Evolutionary conservation across 2,113 vertebrate genomes (phyloP).

Genomic region (Marcusenius ussheri): DNA sequence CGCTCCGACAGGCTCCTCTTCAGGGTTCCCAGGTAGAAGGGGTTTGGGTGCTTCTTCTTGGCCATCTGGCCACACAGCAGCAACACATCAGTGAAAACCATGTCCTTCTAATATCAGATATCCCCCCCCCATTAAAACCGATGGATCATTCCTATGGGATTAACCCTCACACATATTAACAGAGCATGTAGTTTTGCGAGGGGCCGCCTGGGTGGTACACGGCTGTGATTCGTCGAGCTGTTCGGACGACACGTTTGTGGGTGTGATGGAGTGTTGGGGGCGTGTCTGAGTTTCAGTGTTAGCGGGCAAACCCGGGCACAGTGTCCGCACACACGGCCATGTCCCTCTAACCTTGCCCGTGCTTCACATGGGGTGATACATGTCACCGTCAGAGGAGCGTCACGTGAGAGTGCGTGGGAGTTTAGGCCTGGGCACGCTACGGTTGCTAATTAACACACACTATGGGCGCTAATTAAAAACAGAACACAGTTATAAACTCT

Average conservation of each 20-base stretch:
- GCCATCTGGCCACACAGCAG: constrained; percentile 50
- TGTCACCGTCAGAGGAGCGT: background rate
- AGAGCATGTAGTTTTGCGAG: background rate
- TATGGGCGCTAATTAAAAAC: background rate
- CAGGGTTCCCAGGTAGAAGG: constrained; percentile 74
- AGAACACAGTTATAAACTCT: background rate
- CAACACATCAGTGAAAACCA: background rate
- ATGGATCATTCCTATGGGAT: background rate
- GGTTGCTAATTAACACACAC: background rate
- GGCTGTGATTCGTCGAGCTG: background rate
- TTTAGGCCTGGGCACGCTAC: background rate
- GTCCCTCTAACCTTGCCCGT: background rate
- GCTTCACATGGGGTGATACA: background rate
- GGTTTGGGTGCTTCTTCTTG: constrained; percentile 78
- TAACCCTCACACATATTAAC: background rate
- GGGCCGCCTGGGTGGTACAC: background rate
- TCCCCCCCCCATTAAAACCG: background rate
- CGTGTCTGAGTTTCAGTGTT: background rate
- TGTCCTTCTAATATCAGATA: background rate
- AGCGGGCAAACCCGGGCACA: background rate
- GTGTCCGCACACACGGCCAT: background rate
- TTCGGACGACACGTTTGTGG: background rate
- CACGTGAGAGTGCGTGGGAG: background rate
- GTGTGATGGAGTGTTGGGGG: background rate
- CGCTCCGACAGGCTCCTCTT: constrained; percentile 76